These are phyloP conservation scores for Acronicta alni DNA, from an alignment of 2,888 invertebrate genomes.

Conservation along the genomic window DNA sequence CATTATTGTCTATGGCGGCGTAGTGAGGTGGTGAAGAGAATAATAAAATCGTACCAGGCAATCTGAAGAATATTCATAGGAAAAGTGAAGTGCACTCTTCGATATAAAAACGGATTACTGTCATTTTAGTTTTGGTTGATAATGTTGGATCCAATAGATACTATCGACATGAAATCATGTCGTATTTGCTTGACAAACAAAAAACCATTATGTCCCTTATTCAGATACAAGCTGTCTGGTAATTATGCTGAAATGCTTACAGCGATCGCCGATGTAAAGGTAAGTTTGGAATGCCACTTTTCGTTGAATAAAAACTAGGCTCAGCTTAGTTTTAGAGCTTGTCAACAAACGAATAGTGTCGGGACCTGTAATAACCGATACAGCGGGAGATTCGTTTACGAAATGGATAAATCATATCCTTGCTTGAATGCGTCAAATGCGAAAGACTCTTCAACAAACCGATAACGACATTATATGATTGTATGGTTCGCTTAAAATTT, in stretches of 20 bases:
- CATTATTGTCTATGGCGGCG: conserved; percentile 53
- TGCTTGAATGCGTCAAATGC: background rate
- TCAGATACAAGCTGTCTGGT: conserved; percentile 84
- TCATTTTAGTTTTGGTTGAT: conserved; percentile 66
- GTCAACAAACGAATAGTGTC: conserved; percentile 47
- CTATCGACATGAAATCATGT: conserved; percentile 79
- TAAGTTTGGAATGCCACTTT: conserved; percentile 53
- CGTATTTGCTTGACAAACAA: conserved; percentile 83
- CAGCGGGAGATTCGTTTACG: conserved; percentile 13
- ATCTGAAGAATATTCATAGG: conserved; percentile 45
- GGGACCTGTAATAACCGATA: conserved; percentile 35
- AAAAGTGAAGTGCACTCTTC: conserved; percentile 62
- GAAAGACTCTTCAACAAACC: background rate
- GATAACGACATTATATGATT: too few species aligned
- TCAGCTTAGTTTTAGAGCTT: conserved; percentile 6
- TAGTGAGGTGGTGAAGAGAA: conserved; percentile 57
- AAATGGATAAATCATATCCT: background rate
- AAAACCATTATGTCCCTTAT: conserved; percentile 82
- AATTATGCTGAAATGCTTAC: conserved; percentile 88
- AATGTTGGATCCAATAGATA: conserved; percentile 73
- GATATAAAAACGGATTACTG: conserved; percentile 63
- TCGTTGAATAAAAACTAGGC: conserved; percentile 32
- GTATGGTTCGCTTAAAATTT: too few species aligned
- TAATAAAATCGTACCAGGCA: conserved; percentile 49
- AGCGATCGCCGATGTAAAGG: conserved; percentile 86